Base-by-base conservation (phyloP, 2,888 invertebrate species). In the Caenorhabditis doughertyi region DNA sequence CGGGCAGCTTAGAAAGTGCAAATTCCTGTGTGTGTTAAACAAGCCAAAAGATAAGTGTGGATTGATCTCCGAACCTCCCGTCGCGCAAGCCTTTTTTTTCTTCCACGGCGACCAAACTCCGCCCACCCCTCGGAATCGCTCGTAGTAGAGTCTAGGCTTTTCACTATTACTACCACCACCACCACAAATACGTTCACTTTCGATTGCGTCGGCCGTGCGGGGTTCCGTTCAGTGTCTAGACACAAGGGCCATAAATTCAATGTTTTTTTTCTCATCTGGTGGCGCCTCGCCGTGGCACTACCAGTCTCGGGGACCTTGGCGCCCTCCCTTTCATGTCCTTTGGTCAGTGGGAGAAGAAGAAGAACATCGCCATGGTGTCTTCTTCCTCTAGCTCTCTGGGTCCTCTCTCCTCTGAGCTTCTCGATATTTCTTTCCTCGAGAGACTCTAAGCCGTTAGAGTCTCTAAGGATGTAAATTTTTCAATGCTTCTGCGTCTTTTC, bases 281-380 rank as follows among this genome's bases (percentile, higher is more conserved):
- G 21, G 27, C 42, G 25, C 3, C 18, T 18, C 42, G 25, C 5
- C 1, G 72, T 39, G 76, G 76, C 76, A 60, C 51, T 60, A 67
- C 76, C 76, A 76, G 76, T 76, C 67, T 68, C 76, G 68, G 76
- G 55, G 53, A 68, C 67, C 76, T 67, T 76, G 76, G 65, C 62
- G 55, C 55, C 39, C 9, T 32, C 32, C 5, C 32, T 13, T 16
- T 42, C 49, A 13, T 56, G 32, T 60, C 51, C 60, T 60, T 39
- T 60, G 32, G 58, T 49, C 58, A 25, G 16, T 35, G 35, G 35
- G 35, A 35, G 35, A 13, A 32, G 32, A 32, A 32, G 39, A 39
- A 51, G 44, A 42, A 42, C 39, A 23, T 9, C 32, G 4, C 53
- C 16, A 39, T 25, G 35, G 25, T 13, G 18, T 49, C 32, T 47